Evolutionary conservation across 2,113 vertebrate genomes (phyloP), one percentile per base, ranked within the genome.

Genomic region (Pelmatolapia mariae): DNA sequence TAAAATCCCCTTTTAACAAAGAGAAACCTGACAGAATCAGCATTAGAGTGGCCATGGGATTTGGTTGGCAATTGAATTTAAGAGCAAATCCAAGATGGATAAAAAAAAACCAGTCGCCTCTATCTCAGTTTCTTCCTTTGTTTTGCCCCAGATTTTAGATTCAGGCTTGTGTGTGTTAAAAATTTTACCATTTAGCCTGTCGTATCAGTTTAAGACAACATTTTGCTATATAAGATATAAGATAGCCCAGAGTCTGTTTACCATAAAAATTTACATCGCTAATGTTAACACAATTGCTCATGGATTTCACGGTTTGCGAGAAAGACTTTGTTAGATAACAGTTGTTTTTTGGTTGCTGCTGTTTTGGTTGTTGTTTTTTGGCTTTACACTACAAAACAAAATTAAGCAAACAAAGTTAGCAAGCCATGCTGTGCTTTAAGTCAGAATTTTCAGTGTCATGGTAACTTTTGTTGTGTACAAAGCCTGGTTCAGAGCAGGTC

Each of bases 101-200:
- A 2, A 68, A 12, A 24, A 9, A 1, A 1, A 6, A 1, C 0
- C 13, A 45, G 40, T 73, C 13, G 0, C 8, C 38, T 43, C n/a
- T 71, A 26, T 45, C 66, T 26, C 22, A 1, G 22, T 45, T 73
- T 73, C 24, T 26, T 73, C 13, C 22, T 73, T 45, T 0, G 0
- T 73, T 73, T 73, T 73, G 22, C 40, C 40, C 22, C 40, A 45
- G 8, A 45, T 73, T 63, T 68, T 3, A 73, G 22, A 45, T 73
- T 45, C 68, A 73, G 15, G 8, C 24, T 73, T 45, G 9, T 26
- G 38, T 71, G 38, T 73, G 8, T 26, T 73, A 45, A 45, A 16
- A 73, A 26, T 40, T 4, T 73, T 16, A 45, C 5, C 1, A 2
- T 73, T 73, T 73, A 73, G 68, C 68, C 22, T 45, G 13, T 45